Percentiles rank a stretch among this genome's conserved stretches.
phyloP scores from a whole-genome alignment of 64 coral and sea anemone genomes.

The Orbicella faveolata region DNA sequence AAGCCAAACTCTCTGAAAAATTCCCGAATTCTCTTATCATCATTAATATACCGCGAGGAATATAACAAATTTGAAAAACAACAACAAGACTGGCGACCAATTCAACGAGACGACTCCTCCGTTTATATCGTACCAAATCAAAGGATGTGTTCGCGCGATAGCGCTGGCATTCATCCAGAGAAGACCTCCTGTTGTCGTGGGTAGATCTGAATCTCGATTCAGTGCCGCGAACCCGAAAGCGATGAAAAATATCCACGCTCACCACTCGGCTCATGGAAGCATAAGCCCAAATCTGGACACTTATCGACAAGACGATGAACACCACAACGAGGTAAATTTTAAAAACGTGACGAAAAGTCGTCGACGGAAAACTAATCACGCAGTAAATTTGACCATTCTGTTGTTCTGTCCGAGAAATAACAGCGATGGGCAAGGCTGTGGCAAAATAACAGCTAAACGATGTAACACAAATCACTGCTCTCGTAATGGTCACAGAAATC shows the following conservation, averaged over 20 bases:
- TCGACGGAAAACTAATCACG: constrained; percentile 21
- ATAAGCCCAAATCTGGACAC: constrained; percentile 67
- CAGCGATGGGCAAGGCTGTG: constrained; percentile 42
- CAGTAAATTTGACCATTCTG: neutral
- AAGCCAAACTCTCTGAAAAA: neutral
- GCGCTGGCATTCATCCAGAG: neutral
- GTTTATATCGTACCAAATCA: neutral
- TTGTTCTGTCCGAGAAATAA: neutral
- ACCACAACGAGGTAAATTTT: constrained; percentile 44
- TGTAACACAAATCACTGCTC: constrained; percentile 47
- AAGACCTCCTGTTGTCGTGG: neutral
- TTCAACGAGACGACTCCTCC: constrained; percentile 37
- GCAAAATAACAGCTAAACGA: constrained; percentile 65
- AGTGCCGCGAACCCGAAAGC: neutral
- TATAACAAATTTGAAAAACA: constrained; percentile 46
- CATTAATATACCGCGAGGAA: constrained; percentile 60
- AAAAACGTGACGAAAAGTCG: constrained; percentile 43
- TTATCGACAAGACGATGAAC: constrained; percentile 44
- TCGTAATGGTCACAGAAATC: constrained; percentile 47
- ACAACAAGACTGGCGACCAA: constrained; percentile 45
- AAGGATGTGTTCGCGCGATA: neutral
- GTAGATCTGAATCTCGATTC: neutral
- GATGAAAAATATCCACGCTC: neutral
- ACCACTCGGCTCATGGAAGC: constrained; percentile 29
- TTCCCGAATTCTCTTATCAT: constrained; percentile 5